Base-by-base conservation (phyloP, 2,888 invertebrate genomes). In the Formica aserva region DNA sequence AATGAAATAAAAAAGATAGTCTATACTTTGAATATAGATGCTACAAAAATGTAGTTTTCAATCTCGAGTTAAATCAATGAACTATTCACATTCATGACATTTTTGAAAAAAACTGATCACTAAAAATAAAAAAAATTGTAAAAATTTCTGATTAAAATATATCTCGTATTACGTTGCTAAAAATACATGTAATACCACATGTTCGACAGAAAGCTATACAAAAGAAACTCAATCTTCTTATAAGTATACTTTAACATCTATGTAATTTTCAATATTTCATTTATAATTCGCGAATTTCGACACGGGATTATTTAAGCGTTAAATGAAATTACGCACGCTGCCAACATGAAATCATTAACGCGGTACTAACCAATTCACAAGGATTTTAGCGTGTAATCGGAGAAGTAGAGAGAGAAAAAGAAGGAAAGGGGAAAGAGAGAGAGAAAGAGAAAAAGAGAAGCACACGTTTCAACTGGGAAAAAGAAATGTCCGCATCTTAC, bases 401-500 rank as follows among this genome's bases (percentile, higher is more conserved):
- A 35, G n/a, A 4, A 32, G 13, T 71, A 13, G 9, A 18, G 15
- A 63, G 32, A 63, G 9, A 62, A 32, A 29, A 35, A 57, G 18
- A 15, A 57, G 18, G 22, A 41, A 48, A 48, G 11, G 15, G 32
- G 32, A 32, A 18, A n/a, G 35, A 38, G 63, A 11, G n/a, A 63
- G 63, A 35, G 15, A 32, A 32, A 57, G 18, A 15, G 15, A 69
- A 52, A 71, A 26, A 29, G 15, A 55, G 22, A 26, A 38, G 15
- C 13, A 13, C 22, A n/a, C n/a, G 35, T 66, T 76, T 26, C 11
- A 15, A 52, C 52, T 69, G n/a, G 52, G 18, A 57, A 71, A 75
- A 69, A 71, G 29, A 78, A 78, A 71, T 57, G 35, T 72, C 15
- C 38, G 32, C 29, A 32, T 78, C 41, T 52, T 60, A 72, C 5